These are phyloP conservation scores for Steinernema feltiae DNA, from an alignment of 1,140 invertebrate genomes.

Conservation along the genomic window DNA sequence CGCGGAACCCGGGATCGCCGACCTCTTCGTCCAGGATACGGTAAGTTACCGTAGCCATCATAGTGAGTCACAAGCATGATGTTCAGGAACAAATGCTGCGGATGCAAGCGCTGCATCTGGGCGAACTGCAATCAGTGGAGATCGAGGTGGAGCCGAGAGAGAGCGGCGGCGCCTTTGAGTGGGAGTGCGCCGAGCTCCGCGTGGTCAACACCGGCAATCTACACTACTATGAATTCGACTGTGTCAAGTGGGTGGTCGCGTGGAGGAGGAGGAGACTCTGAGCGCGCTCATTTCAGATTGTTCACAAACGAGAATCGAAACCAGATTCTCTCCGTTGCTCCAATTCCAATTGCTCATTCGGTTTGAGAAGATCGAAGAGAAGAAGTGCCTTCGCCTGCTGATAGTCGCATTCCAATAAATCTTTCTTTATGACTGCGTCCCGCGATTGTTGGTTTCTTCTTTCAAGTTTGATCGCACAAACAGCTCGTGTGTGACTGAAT, in stretches of 20 bases:
- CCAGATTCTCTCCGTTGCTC: neutral
- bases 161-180: neutral
- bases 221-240: neutral
- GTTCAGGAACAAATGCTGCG: neutral
- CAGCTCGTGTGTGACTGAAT: too few species aligned
- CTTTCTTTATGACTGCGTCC: too few species aligned
- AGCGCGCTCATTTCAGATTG: neutral
- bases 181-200: neutral
- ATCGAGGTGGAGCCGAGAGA: neutral
- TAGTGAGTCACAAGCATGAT: neutral
- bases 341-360: slow-evolving; percentile 14
- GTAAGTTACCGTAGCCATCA: neutral
- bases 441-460: too few species aligned
- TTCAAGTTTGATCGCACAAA: too few species aligned
- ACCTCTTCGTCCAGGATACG: neutral
- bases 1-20: neutral
- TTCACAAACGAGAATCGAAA: neutral
- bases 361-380: neutral
- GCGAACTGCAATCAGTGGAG: neutral
- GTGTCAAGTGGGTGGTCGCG: neutral
- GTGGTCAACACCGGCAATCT: slow-evolving; percentile 10
- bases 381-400: slow-evolving; percentile 12
- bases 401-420: too few species aligned
- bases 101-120: slow-evolving; percentile 1
- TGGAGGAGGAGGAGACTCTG: neutral